Percentiles rank a stretch among this genome's conserved stretches.
phyloP scores from a whole-genome alignment of 2,888 invertebrate genomes.

The Acanthosoma haemorrhoidale region DNA sequence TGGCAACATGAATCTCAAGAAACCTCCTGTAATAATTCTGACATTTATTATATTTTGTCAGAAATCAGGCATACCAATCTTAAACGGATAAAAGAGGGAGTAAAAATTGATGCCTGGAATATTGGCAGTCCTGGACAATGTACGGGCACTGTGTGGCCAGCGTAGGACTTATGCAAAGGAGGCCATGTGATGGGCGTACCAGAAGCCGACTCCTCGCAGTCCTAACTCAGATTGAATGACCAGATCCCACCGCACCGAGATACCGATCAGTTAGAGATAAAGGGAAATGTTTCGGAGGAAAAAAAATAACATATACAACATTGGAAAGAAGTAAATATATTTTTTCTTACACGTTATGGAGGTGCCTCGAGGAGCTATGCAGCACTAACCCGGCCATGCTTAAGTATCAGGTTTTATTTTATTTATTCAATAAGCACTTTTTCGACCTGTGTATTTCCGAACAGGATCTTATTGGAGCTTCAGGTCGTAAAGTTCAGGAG shows the following conservation, averaged over 20 bases:
- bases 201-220: not conserved
- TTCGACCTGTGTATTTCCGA: not conserved
- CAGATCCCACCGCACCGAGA: not conserved
- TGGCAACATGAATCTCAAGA: too few species aligned
- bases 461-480: not conserved
- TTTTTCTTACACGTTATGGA: slow-evolving; percentile 12
- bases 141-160: not conserved
- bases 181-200: not conserved
- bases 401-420: slow-evolving; percentile 10
- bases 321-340: not conserved
- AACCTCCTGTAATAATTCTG: too few species aligned
- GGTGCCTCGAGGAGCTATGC: not conserved
- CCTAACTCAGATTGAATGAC: slow-evolving; percentile 10
- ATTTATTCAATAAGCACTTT: not conserved
- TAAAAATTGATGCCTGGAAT: not conserved
- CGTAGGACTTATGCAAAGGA: slow-evolving; percentile 7
- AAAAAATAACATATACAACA: slow-evolving; percentile 10
- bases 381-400: too few species aligned
- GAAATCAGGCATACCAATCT: slow-evolving; percentile 7
- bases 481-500: not conserved
- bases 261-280: slow-evolving; percentile 10
- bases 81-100: not conserved
- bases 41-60: not conserved
- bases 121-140: not conserved
- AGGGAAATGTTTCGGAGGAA: slow-evolving; percentile 10